Base-by-base conservation (phyloP, 2,113 vertebrate species). In the Otolemur garnettii region DNA sequence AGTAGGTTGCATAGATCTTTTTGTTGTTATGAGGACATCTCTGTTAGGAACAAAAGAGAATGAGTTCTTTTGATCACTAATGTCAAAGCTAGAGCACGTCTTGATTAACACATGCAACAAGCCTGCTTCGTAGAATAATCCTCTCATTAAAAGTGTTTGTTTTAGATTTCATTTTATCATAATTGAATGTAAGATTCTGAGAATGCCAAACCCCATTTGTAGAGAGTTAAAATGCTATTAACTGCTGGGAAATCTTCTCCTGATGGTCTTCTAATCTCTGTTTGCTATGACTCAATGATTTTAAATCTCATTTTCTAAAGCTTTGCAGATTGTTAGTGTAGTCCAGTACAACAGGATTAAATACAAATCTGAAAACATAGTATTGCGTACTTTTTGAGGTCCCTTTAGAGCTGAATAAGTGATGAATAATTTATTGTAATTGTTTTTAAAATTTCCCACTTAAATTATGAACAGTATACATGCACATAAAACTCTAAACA, bases 231-330 rank as follows among this genome's bases (percentile, higher is more conserved):
- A 92, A 86, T 96, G 57, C 85, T 96, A 30, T 87, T 96, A 92
- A 87, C 64, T 94, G 55, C 33, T 90, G 14, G 69, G 71, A 66
- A 96, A 71, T 91, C 68, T 94, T 96, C 87, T 83, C 55, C 81
- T 83, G 72, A 21, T 89, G 26, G 30, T 91, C 91, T 96, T 92
- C 82, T 96, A 71, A 93, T 96, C 74, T 96, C 74, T 96, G 30
- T 96, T 28, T 85, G 35, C 66, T 84, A n/a, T 94, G 69, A 90
- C 57, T 86, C 72, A 74, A 30, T 93, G 69, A 71, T 95, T 96
- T 96, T 75, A 94, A 96, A 94, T 96, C 42, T 91, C 82, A 91
- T 97, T 96, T 95, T 93, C 74, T 86, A 91, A 88, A 71, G 78
- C 74, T 88, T 83, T 96, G 22, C 24, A 79, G 93, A 82, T 86